phyloP scores from a whole-genome alignment of 2,888 invertebrate species.

The Mesochorus sp. region DNA sequence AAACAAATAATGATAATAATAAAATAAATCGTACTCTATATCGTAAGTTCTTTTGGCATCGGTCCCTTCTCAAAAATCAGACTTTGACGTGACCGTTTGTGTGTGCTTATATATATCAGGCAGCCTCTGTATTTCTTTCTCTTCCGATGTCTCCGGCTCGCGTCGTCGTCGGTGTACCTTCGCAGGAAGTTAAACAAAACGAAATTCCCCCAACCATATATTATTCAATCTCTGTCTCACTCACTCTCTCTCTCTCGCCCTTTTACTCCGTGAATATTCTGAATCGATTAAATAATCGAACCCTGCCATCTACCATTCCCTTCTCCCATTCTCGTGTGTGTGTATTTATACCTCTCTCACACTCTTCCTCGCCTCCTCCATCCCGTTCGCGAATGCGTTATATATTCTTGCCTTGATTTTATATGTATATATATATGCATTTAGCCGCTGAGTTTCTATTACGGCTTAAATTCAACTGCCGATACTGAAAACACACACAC shows the following conservation, averaged over 20 bases:
- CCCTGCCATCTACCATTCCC: slow-evolving; percentile 76
- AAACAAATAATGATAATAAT: too few species aligned
- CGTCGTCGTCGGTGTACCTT: slow-evolving; percentile 52
- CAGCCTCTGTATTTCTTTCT: slow-evolving; percentile 26
- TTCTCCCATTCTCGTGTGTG: slow-evolving; percentile 40
- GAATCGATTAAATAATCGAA: slow-evolving; percentile 82
- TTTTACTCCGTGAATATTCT: slow-evolving; percentile 77
- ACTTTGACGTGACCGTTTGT: slow-evolving; percentile 21
- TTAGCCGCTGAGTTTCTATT: slow-evolving; percentile 14
- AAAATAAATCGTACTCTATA: slow-evolving; percentile 44
- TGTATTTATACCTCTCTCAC: slow-evolving; percentile 5
- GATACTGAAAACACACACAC: too few species aligned
- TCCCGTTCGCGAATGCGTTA: slow-evolving; percentile 29
- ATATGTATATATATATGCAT: not conserved
- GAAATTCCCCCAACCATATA: slow-evolving; percentile 70
- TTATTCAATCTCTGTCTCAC: not conserved
- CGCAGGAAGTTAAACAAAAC: slow-evolving; percentile 81
- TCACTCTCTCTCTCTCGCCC: not conserved
- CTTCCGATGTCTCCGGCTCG: slow-evolving; percentile 41
- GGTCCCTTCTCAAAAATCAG: slow-evolving; percentile 32
- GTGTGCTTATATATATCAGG: not conserved
- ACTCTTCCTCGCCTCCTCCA: slow-evolving; percentile 34
- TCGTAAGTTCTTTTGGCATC: slow-evolving; percentile 15
- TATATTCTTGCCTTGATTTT: slow-evolving; percentile 49
- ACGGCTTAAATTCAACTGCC: slow-evolving; percentile 32